These are phyloP conservation scores for Trematomus bernacchii DNA, from an alignment of 2,797 vertebrate species.

Conservation along the genomic window DNA sequence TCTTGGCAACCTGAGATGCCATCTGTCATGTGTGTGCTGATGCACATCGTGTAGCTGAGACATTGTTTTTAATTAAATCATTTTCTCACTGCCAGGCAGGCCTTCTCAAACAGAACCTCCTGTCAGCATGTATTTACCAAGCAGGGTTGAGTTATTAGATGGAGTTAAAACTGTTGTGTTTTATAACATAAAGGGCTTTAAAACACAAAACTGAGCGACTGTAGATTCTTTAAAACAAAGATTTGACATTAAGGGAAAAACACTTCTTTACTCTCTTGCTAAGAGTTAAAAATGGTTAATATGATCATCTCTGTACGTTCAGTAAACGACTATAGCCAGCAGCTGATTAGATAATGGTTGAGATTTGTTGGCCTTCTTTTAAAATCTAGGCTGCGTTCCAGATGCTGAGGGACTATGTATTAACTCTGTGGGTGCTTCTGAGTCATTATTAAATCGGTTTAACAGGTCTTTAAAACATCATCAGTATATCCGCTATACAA, in stretches of 20 bases:
- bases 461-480: slow-evolving; percentile 65
- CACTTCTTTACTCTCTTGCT: neutral
- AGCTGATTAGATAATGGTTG: neutral
- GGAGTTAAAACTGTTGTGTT: neutral
- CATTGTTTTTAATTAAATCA: slow-evolving; percentile 80
- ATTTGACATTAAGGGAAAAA: neutral
- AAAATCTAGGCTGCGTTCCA: slow-evolving; percentile 40
- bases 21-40: slow-evolving; percentile 84
- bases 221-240: neutral
- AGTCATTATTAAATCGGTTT: slow-evolving; percentile 63
- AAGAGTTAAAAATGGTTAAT: neutral
- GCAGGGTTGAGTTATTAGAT: neutral
- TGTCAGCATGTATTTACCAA: slow-evolving; percentile 30
- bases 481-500: slow-evolving; percentile 51
- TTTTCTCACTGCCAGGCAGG: slow-evolving; percentile 51
- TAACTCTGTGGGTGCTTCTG: slow-evolving; percentile 62
- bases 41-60: slow-evolving; percentile 76
- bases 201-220: neutral
- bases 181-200: neutral
- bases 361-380: slow-evolving; percentile 40
- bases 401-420: slow-evolving; percentile 50
- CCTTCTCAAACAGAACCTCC: slow-evolving; percentile 23
- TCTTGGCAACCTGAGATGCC: slow-evolving; percentile 83
- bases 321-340: neutral
- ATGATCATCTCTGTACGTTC: neutral